Percentiles rank a stretch among this genome's conserved stretches.
These are phyloP conservation scores for Cyclina sinensis DNA, from an alignment of 1,140 invertebrate genomes.

Conservation along the genomic window DNA sequence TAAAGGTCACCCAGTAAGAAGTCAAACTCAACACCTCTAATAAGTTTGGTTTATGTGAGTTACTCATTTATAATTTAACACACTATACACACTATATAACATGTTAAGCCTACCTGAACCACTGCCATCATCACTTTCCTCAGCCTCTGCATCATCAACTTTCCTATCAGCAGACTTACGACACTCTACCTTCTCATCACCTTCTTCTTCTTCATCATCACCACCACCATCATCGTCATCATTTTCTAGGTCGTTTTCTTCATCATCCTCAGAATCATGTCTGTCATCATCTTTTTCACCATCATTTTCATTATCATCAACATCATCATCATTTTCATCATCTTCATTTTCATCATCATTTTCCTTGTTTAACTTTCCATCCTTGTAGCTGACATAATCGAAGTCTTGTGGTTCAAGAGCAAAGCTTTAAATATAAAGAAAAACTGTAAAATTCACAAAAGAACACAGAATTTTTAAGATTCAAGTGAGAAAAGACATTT, in stretches of 20 bases:
- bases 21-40: too few species aligned
- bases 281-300: conserved; percentile 67
- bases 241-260: conserved; percentile 63
- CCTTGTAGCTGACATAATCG: conserved; percentile 74
- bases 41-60: too few species aligned
- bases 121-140: background rate
- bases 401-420: conserved; percentile 62
- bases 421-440: conserved; percentile 58
- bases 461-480: too few species aligned
- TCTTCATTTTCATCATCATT: conserved; percentile 69
- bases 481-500: too few species aligned
- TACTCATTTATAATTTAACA: too few species aligned
- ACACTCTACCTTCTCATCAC: conserved; percentile 65
- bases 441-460: too few species aligned
- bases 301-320: conserved; percentile 68
- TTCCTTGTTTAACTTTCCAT: conserved; percentile 70
- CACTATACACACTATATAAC: too few species aligned
- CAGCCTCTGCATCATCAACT: conserved; percentile 50
- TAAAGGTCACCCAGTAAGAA: too few species aligned
- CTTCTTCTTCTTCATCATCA: conserved; percentile 66
- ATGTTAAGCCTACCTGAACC: conserved; percentile 17
- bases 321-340: conserved; percentile 73
- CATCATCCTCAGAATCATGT: conserved; percentile 68
- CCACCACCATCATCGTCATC: conserved; percentile 64
- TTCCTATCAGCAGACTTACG: conserved; percentile 66